Base-by-base conservation (phyloP, 2,797 vertebrate species). In the Margarornis squamiger region DNA sequence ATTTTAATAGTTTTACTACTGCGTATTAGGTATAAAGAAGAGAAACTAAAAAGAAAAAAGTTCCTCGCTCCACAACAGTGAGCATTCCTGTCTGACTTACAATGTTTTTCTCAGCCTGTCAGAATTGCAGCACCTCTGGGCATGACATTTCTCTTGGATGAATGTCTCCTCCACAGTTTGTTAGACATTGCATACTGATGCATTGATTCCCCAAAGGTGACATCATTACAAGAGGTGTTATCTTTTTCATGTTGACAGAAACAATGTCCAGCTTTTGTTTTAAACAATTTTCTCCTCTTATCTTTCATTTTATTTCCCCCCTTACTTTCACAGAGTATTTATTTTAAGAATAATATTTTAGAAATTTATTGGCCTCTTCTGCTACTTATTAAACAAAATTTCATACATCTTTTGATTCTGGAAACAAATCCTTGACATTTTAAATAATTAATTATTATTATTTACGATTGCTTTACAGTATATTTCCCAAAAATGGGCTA, bases 81-180 rank as follows among this genome's bases (percentile, higher is more conserved):
- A 94, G 72, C 43, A 58, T 72, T 83, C 23, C 39, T 78, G 11
- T 66, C 54, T 93, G 85, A 78, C 49, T 93, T 91, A 51, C 22
- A 94, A 27, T 66, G 72, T 80, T 92, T 88, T 87, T 88, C 68
- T 90, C 84, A 92, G 72, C 51, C 81, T 94, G 86, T 93, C 92
- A 94, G 78, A 87, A 85, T 8, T 80, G 54, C 73, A 83, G 68
- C 78, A 96, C 95, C 91, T 91, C 87, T 90, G 89, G 91, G 81
- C 91, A 96, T 96, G 95, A 95, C 95, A 95, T 93, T 95, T 96
- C 78, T 94, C 72, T 83, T 72, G 61, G 81, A 90, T 93, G 52
- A 96, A 86, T 73, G 62, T 93, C 65, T 96, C 58, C 58, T 90
- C 68, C 79, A 93, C 87, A 92, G 65, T 96, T 95, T 86, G 92